Evolutionary conservation across 2,888 invertebrate genomes (phyloP).

Genomic region (Cheilosia impressa): DNA sequence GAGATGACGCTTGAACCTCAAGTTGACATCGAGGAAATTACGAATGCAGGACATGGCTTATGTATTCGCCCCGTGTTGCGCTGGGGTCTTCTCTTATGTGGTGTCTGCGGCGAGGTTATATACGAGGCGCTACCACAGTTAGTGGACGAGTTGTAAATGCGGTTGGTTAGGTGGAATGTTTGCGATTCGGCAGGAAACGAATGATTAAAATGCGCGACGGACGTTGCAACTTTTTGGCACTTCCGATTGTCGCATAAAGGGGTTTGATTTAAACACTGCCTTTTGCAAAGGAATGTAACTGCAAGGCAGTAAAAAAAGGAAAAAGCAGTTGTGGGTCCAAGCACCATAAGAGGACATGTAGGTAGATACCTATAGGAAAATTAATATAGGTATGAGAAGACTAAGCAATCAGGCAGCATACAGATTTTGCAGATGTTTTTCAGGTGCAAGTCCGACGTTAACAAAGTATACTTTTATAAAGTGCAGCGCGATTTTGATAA

Average conservation of each 20-base stretch:
- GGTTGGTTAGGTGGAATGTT: slow-evolving; percentile 32
- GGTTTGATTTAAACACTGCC: background rate
- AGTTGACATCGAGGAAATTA: slow-evolving; percentile 68
- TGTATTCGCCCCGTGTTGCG: slow-evolving; percentile 19
- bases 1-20: slow-evolving; percentile 48
- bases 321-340: too few relatives aligned
- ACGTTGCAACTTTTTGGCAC: slow-evolving; percentile 42
- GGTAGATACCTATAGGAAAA: too few relatives aligned
- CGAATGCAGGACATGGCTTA: slow-evolving; percentile 57
- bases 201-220: slow-evolving; percentile 58
- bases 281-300: too few relatives aligned
- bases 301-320: too few relatives aligned
- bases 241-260: slow-evolving; percentile 6
- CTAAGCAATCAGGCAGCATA: too few relatives aligned
- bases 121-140: slow-evolving; percentile 5
- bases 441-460: too few relatives aligned
- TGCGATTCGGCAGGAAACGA: slow-evolving; percentile 48
- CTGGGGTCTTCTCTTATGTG: background rate
- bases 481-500: too few relatives aligned
- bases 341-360: too few relatives aligned
- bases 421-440: too few relatives aligned
- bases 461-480: too few relatives aligned
- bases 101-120: too few relatives aligned
- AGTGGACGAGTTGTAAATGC: slow-evolving; percentile 4
- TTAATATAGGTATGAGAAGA: too few relatives aligned